Base-by-base conservation (phyloP, 2,888 invertebrate species). In the Sesia bembeciformis region DNA sequence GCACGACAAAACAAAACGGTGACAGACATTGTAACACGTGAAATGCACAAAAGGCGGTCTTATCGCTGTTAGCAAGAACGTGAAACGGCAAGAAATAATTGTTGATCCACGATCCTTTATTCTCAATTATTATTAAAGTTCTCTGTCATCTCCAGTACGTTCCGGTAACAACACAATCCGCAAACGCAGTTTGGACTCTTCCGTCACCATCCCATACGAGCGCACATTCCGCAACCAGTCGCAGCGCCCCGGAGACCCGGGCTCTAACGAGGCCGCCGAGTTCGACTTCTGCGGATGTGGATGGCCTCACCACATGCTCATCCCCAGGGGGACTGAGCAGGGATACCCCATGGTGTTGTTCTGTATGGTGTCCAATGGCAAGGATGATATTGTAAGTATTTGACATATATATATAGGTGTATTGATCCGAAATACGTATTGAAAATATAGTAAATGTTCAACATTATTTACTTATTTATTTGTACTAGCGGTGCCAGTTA, bases 241-340 rank as follows among this genome's bases (percentile, higher is more conserved):
- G 1, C 87, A 81, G 54, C 90, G 94, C 0, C 93, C 94, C 0
- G 91, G 87, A 0, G 91, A 91, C 49, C 65, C 81, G 0, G 78
- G 88, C n/a, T 74, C 90, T 0, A 85, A 81, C 0, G 80, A 86
- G 3, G 80, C 91, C 0, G 84, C 84, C 0, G 86, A 90, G 62
- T 94, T 94, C 83, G 94, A 94, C 82, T 95, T 94, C 91, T 97
- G 96, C 83, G 96, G 96, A 58, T 97, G 96, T 68, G 96, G 96
- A 53, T 96, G 96, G 95, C 96, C 96, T 0, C 93, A 95, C 58
- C 95, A 96, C 78, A 91, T 96, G 92, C 90, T 96, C 4, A 63
- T 95, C 42, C 94, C 96, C 0, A 94, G 92, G 78, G 96, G 96
- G 3, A 93, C 77, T 4, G 68, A 89, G 0, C 86, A 91, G 56